Conservation (phyloP, 1,140 invertebrate species). For the Himalopsyche phryganea region DNA sequence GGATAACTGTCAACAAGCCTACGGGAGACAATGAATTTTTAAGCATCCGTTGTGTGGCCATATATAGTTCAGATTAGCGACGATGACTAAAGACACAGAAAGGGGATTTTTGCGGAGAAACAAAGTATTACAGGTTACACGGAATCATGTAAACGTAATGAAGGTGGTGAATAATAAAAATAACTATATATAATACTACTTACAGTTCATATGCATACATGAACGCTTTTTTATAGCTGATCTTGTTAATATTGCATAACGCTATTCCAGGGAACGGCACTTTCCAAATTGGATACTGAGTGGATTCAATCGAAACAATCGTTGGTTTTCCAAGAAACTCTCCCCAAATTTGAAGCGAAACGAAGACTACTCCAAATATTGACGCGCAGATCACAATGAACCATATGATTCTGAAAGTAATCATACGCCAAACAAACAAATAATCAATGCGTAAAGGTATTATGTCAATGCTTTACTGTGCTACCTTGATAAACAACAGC, state of each 20-base stretch:
- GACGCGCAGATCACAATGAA: conserved; percentile 9
- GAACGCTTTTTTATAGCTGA: conserved; percentile 43
- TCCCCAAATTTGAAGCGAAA: conserved; percentile 37
- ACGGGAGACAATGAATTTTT: too few relatives aligned
- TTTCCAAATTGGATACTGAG: conserved; percentile 47
- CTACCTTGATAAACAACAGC: too few relatives aligned
- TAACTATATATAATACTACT: too few relatives aligned
- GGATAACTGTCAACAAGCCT: too few relatives aligned
- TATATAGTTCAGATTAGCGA: too few relatives aligned
- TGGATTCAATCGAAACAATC: conserved; percentile 48
- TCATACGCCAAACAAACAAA: too few relatives aligned
- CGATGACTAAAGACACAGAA: too few relatives aligned
- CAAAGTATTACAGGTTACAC: too few relatives aligned
- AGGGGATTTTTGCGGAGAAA: too few relatives aligned
- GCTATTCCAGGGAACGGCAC: conserved; percentile 55
- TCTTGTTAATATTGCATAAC: conserved; percentile 55
- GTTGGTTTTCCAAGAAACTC: conserved; percentile 44
- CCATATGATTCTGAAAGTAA: conserved; percentile 18
- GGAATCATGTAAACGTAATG: too few relatives aligned
- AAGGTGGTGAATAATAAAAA: too few relatives aligned
- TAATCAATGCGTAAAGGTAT: neutral
- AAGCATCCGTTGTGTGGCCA: too few relatives aligned
- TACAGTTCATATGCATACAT: conserved; percentile 40
- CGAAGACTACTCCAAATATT: conserved; percentile 26
- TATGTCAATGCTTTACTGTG: neutral